A percentile compares a stretch with the other conserved stretches of the same genome.
These are phyloP conservation scores for Raillietiella orientalis DNA, from an alignment of 2,888 invertebrate species.

Conservation along the genomic window DNA sequence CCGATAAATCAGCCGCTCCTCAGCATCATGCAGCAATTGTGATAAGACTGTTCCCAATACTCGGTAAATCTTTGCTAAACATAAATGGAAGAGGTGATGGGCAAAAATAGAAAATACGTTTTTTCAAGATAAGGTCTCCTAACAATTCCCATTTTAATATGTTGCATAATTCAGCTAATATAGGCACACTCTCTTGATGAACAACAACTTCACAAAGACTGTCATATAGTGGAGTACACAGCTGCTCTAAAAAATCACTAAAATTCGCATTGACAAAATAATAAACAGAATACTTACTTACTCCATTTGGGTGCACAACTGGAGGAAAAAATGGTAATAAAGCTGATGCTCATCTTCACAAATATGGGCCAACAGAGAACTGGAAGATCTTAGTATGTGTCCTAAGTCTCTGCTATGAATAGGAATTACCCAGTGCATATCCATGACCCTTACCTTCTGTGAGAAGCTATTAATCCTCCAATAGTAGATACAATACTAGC, in stretches of 20 bases:
- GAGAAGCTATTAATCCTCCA: too few relatives aligned
- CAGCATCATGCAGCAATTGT: slow-evolving; percentile 69
- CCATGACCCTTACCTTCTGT: too few relatives aligned
- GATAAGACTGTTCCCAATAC: slow-evolving; percentile 43
- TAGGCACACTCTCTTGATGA: slow-evolving; percentile 87
- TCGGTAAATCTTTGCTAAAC: slow-evolving; percentile 1
- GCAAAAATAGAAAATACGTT: neutral
- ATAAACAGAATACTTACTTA: slow-evolving; percentile 12
- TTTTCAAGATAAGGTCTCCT: slow-evolving; percentile 39
- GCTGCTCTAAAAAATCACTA: slow-evolving; percentile 33
- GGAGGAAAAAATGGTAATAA: slow-evolving; percentile 59
- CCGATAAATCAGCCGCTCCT: slow-evolving; percentile 80
- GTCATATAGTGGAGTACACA: slow-evolving; percentile 70
- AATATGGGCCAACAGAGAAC: slow-evolving; percentile 65
- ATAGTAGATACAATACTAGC: slow-evolving; percentile 35
- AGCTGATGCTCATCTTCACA: slow-evolving; percentile 79
- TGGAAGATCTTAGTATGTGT: too few relatives aligned
- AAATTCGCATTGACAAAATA: slow-evolving; percentile 1
- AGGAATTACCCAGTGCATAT: too few relatives aligned
- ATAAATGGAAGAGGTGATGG: neutral
- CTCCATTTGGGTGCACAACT: slow-evolving; percentile 27
- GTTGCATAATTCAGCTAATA: slow-evolving; percentile 77
- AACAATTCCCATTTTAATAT: slow-evolving; percentile 69
- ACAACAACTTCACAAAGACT: slow-evolving; percentile 70
- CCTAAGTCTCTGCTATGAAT: too few relatives aligned